A percentile compares a stretch with the other conserved stretches of the same genome.
Evolutionary conservation across 2,797 vertebrate genomes (phyloP).

Genomic region (Anguilla anguilla): DNA sequence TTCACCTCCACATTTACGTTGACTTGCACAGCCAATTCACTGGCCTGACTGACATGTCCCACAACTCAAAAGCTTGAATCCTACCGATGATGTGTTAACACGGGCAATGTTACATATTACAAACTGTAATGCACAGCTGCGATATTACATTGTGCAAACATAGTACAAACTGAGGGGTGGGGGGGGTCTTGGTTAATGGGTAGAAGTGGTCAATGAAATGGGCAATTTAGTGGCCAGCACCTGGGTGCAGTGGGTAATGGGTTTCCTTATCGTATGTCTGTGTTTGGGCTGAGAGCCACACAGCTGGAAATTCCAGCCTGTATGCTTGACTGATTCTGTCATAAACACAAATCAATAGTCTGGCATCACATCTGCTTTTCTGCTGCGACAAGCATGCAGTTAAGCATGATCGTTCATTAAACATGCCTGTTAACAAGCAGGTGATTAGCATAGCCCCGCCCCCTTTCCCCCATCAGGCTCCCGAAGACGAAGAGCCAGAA

Average conservation of each 20-base stretch:
- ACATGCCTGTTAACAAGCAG: not conserved
- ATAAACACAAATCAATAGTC: constrained; percentile 10
- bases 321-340: constrained; percentile 1
- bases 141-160: no score
- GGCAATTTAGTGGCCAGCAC: not conserved
- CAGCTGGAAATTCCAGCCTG: not conserved
- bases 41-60: not conserved
- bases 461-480: not conserved
- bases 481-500: not conserved
- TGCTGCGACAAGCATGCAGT: not conserved
- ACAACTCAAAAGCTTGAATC: not conserved
- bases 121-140: no score
- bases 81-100: no score
- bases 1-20: not conserved
- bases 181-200: not conserved
- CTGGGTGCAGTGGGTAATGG: not conserved
- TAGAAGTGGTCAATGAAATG: not conserved
- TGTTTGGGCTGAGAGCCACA: not conserved
- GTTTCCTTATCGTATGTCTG: not conserved
- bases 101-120: no score
- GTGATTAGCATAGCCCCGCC: not conserved
- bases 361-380: constrained; percentile 2
- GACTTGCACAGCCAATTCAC: not conserved
- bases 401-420: constrained; percentile 13
- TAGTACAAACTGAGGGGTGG: not conserved